phyloP scores from a whole-genome alignment of 2,797 vertebrate species.

The Sebastolobus altivelis region DNA sequence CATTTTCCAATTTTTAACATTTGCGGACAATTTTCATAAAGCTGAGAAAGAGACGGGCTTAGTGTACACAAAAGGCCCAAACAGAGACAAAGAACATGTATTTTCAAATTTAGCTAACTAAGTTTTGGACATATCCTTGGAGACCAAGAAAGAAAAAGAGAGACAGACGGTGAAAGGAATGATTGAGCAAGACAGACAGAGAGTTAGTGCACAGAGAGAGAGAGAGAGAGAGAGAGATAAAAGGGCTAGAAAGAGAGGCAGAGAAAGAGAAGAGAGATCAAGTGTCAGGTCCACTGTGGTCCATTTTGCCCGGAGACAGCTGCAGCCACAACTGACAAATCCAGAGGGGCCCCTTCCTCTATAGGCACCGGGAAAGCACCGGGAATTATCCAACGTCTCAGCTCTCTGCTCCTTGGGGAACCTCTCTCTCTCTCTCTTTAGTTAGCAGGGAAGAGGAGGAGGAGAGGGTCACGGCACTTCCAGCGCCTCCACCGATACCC shows the following conservation, averaged over 20 bases:
- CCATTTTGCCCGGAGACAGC: constrained; percentile 83
- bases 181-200: constrained; percentile 65
- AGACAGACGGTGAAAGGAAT: constrained; percentile 60
- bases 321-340: constrained; percentile 85
- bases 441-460: constrained; percentile 52
- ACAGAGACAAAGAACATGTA: background rate
- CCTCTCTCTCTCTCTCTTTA: constrained; percentile 43
- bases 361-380: constrained; percentile 84
- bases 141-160: background rate
- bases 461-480: constrained; percentile 69
- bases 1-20: background rate
- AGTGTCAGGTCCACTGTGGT: constrained; percentile 83
- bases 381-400: constrained; percentile 80
- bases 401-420: constrained; percentile 79
- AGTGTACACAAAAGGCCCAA: background rate
- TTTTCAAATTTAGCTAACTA: background rate
- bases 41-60: background rate
- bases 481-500: constrained; percentile 55
- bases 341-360: constrained; percentile 82
- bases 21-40: background rate
- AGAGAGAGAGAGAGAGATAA: constrained; percentile 67
- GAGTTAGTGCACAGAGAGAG: constrained; percentile 39
- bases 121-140: background rate
- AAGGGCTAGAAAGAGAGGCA: constrained; percentile 69
- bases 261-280: constrained; percentile 76